Base-by-base conservation (phyloP, 2,888 invertebrate genomes). In the Silvanus unidentatus region DNA sequence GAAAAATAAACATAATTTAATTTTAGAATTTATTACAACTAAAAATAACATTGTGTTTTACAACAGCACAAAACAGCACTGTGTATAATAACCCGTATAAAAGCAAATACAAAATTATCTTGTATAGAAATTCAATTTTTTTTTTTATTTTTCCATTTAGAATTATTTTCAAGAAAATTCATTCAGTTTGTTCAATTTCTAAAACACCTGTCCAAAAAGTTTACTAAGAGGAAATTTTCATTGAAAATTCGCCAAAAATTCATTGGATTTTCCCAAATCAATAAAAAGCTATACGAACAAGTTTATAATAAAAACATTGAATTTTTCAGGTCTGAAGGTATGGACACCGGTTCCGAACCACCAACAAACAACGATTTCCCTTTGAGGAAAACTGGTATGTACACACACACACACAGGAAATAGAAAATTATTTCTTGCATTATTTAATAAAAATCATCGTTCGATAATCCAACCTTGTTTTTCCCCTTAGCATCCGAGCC, bases 401-500 rank as follows among this genome's bases (percentile, higher is more conserved):
- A 22, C n/a, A n/a, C n/a, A n/a, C n/a, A n/a, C n/a, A n/a, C n/a
- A n/a, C n/a, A n/a, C n/a, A n/a, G 10, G 28, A 10, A 28, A 28
- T 10, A 28, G 28, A 10, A 28, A 28, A 28, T 28, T 28, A 10
- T 28, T 8, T 10, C 28, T 28, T 6, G 8, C 28, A 28, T 8
- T 28, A 6, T 8, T 28, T 28, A 6, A 28, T 28, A 6, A 28
- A 10, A 6, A 10, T 28, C 28, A 28, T 8, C 10, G 6, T 8
- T 28, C 28, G 28, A n/a, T n/a, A n/a, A n/a, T n/a, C 22, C 4
- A 8, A 3, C 22, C 4, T 22, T 22, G 8, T 22, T 22, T 22
- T 22, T 22, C 8, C 22, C 80, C n/a, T n/a, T n/a, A 91, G 94
- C 94, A 71, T 95, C 95, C 76, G 95, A 95, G 82, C 94, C 95